Conservation (phyloP, 2,888 invertebrate genomes). For the Megastigmus dorsalis region DNA sequence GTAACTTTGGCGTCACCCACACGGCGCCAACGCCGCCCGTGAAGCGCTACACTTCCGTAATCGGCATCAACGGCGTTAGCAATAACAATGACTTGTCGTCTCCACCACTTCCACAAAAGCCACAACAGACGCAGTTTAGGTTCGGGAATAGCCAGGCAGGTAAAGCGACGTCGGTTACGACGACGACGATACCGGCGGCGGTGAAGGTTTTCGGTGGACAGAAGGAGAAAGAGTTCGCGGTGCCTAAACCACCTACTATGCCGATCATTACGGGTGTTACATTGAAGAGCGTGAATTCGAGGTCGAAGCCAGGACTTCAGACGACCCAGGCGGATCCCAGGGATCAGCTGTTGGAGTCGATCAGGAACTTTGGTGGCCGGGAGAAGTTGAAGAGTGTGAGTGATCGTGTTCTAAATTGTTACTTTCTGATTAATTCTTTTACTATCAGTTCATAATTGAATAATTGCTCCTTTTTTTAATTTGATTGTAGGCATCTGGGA, state of each 20-base stretch:
- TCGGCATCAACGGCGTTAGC: conserved; percentile 58
- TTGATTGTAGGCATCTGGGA: conserved; percentile 32
- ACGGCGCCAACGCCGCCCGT: conserved; percentile 31
- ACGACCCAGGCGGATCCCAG: conserved; percentile 76
- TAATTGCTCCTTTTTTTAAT: not conserved
- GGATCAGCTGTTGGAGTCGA: conserved; percentile 82
- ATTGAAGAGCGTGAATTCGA: conserved; percentile 65
- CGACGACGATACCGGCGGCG: not conserved
- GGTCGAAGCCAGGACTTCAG: conserved; percentile 61
- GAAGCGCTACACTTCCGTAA: conserved; percentile 65
- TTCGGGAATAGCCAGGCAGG: conserved; percentile 21
- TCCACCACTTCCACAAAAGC: not conserved
- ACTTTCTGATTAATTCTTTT: too few relatives aligned
- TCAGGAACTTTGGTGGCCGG: conserved; percentile 79
- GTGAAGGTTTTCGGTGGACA: not conserved
- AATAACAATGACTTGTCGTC: conserved; percentile 5
- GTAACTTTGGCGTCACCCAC: not conserved
- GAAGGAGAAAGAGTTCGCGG: conserved; percentile 36
- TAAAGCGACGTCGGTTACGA: too few relatives aligned
- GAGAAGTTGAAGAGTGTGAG: conserved; percentile 66
- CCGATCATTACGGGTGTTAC: conserved; percentile 72
- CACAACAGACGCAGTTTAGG: conserved; percentile 14
- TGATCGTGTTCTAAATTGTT: conserved; percentile 23
- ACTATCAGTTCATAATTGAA: not conserved
- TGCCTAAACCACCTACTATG: conserved; percentile 67